Conservation (phyloP, 2,113 vertebrate species). For the Bubalus kerabau region DNA sequence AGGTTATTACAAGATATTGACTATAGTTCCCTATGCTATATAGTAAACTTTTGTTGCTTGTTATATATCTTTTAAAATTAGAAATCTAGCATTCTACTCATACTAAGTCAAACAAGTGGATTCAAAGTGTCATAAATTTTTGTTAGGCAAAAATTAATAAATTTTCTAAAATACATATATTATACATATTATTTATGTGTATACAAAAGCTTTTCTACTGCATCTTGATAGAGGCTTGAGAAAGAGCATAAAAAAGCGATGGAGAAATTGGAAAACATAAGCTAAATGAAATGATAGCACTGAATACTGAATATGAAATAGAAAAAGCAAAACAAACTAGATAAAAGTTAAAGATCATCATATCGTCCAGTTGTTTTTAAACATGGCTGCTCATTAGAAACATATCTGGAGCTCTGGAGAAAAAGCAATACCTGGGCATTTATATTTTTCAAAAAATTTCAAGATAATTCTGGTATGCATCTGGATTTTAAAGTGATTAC, state of each 20-base stretch:
- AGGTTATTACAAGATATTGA: not conserved
- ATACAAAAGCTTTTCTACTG: not conserved
- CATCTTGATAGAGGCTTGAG: not conserved
- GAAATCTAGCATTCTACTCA: not conserved
- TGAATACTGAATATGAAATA: not conserved
- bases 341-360: not conserved
- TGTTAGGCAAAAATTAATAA: not conserved
- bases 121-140: not conserved
- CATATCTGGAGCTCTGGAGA: not conserved
- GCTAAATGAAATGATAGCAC: not conserved
- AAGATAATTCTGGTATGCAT: not conserved
- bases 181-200: not conserved
- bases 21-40: not conserved
- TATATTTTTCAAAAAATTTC: not conserved
- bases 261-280: not conserved
- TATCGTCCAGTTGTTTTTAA: not conserved
- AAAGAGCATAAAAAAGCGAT: not conserved
- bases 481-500: not conserved
- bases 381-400: not conserved
- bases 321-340: not conserved
- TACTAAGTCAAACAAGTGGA: not conserved
- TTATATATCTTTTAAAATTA: not conserved
- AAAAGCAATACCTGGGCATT: not conserved
- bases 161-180: not conserved
- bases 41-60: not conserved